A percentile compares a stretch with the other conserved stretches of the same genome.
phyloP scores from a whole-genome alignment of 2,888 invertebrate genomes.

The Herminia tarsipennalis region DNA sequence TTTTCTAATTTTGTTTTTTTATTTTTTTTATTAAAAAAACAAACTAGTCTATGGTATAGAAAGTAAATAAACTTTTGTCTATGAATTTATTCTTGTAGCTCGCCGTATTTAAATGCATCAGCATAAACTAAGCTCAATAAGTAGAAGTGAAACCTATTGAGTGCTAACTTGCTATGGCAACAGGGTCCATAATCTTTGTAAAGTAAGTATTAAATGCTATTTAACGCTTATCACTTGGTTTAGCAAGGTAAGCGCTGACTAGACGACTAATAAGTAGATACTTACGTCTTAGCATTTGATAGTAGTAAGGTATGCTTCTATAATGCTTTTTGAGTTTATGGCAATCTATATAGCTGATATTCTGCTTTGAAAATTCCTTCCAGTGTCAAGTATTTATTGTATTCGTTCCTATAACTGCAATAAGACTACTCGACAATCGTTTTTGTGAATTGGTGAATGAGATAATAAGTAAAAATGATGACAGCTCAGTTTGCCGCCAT shows the following conservation, averaged over 20 bases:
- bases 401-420: too few species aligned
- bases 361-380: too few species aligned
- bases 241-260: constrained; percentile 17
- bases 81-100: constrained; percentile 14
- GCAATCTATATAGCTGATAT: too few species aligned
- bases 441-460: too few species aligned
- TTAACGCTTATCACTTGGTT: constrained; percentile 11
- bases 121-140: constrained; percentile 15
- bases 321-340: too few species aligned
- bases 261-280: constrained; percentile 5
- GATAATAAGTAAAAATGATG: too few species aligned
- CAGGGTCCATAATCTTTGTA: constrained; percentile 17
- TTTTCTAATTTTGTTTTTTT: background rate
- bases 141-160: constrained; percentile 26
- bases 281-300: background rate
- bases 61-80: constrained; percentile 13
- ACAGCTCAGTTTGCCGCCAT: too few species aligned
- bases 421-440: too few species aligned
- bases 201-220: constrained; percentile 12
- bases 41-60: too few species aligned
- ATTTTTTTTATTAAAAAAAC: background rate
- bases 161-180: constrained; percentile 9
- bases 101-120: constrained; percentile 35
- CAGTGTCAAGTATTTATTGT: too few species aligned
- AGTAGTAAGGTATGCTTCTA: too few species aligned